Evolutionary conservation across 2,888 invertebrate genomes (phyloP).

Genomic region (Spisula solida): DNA sequence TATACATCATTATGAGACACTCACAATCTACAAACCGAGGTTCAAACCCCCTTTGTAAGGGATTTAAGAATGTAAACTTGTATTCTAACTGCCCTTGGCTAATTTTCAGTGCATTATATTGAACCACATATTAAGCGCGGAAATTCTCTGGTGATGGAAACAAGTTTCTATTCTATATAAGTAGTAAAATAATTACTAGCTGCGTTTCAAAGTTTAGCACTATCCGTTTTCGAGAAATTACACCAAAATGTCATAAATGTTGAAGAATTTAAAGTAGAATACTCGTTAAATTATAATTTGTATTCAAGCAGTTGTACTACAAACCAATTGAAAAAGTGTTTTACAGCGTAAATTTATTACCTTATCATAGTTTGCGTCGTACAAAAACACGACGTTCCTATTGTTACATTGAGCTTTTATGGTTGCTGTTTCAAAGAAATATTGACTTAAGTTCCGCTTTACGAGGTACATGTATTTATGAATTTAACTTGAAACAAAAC

Average conservation of each 20-base stretch:
- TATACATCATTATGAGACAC: too few species aligned
- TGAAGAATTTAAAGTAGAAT: constrained; percentile 6
- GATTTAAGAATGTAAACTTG: too few species aligned
- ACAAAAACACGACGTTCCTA: neutral
- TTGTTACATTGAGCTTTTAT: neutral
- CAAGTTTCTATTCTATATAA: neutral
- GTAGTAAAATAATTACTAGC: neutral
- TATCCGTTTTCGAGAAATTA: neutral
- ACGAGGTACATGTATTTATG: too few species aligned
- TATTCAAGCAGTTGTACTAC: neutral
- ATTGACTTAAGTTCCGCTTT: too few species aligned
- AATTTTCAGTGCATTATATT: too few species aligned
- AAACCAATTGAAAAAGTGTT: neutral
- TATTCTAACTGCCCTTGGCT: too few species aligned
- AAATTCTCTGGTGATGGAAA: neutral
- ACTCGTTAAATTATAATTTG: neutral
- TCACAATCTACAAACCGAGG: too few species aligned
- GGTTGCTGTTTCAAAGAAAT: neutral
- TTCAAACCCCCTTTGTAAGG: too few species aligned
- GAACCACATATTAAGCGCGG: too few species aligned
- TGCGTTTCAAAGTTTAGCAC: neutral
- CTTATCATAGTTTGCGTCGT: neutral
- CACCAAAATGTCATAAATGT: neutral
- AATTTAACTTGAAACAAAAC: neutral
- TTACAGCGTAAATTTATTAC: neutral